A percentile compares a stretch with the other conserved stretches of the same genome.
Evolutionary conservation across 2,797 vertebrate species (phyloP).

Genomic region (Manis crassicaudata): DNA sequence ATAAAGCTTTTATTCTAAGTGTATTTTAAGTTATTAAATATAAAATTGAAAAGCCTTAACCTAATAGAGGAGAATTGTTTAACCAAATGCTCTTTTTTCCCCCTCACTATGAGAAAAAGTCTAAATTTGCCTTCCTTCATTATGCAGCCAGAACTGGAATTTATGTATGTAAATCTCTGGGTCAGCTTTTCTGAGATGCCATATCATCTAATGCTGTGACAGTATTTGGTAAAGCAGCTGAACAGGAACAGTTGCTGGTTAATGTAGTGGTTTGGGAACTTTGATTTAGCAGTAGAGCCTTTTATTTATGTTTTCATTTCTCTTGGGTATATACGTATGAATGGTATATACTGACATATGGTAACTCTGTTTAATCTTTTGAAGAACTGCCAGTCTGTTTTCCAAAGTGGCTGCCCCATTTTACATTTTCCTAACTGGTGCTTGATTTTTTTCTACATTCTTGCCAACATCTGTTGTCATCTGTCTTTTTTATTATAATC

Average conservation of each 20-base stretch:
- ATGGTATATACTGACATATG: no score
- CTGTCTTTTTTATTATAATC: no score
- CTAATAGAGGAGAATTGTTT: not conserved
- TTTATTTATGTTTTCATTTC: no score
- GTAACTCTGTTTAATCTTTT: no score
- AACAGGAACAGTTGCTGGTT: not conserved
- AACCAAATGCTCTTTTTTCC: not conserved
- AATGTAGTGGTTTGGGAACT: not conserved
- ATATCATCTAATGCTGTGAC: not conserved
- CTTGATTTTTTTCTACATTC: no score
- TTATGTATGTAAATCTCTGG: not conserved
- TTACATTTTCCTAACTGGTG: no score
- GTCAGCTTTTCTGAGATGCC: not conserved
- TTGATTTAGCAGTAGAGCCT: not conserved
- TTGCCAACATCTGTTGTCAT: no score
- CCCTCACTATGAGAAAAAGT: not conserved
- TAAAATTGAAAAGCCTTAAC: not conserved
- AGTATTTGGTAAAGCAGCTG: not conserved
- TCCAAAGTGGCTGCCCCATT: no score
- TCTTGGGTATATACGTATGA: no score
- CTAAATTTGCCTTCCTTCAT: not conserved
- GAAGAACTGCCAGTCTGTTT: no score
- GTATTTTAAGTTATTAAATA: slow-evolving; percentile 38
- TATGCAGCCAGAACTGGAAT: no score
- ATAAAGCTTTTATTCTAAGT: not conserved